These are phyloP conservation scores for Grammatotria lemairii DNA, from an alignment of 2,113 vertebrate genomes.

Conservation along the genomic window DNA sequence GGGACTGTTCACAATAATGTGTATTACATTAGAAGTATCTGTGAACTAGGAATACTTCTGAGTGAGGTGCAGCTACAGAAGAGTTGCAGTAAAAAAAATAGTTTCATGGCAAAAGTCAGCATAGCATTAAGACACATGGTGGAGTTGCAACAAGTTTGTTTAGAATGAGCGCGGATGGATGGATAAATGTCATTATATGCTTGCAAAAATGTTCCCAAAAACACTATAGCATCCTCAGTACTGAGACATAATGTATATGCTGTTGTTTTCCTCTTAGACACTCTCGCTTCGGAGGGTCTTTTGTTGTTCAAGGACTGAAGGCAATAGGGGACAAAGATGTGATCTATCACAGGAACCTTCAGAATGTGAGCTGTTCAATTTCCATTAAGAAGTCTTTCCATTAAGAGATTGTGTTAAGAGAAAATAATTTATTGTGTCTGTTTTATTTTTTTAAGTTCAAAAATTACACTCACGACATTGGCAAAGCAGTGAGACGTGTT, in stretches of 20 bases:
- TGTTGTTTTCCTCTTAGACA: constrained; percentile 70
- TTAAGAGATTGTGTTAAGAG: not conserved
- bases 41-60: not conserved
- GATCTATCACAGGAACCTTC: constrained; percentile 86
- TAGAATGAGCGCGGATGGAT: not conserved
- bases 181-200: not conserved
- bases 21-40: not conserved
- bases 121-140: not conserved
- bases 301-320: constrained; percentile 85
- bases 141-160: not conserved
- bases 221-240: not conserved
- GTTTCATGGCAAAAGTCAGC: not conserved
- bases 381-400: not conserved
- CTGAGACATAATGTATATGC: not conserved
- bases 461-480: constrained; percentile 83
- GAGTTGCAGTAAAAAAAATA: not conserved
- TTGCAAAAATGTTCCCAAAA: not conserved
- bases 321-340: constrained; percentile 86
- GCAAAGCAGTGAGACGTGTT: constrained; percentile 78
- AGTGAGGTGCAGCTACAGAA: not conserved
- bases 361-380: constrained; percentile 74
- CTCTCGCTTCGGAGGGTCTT: constrained; percentile 91
- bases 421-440: not conserved
- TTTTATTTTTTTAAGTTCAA: constrained; percentile 70
- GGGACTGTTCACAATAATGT: not conserved